Base-by-base conservation (phyloP, 35 echinoderm and acorn worm genomes). In the Stichopus chloronotus region DNA sequence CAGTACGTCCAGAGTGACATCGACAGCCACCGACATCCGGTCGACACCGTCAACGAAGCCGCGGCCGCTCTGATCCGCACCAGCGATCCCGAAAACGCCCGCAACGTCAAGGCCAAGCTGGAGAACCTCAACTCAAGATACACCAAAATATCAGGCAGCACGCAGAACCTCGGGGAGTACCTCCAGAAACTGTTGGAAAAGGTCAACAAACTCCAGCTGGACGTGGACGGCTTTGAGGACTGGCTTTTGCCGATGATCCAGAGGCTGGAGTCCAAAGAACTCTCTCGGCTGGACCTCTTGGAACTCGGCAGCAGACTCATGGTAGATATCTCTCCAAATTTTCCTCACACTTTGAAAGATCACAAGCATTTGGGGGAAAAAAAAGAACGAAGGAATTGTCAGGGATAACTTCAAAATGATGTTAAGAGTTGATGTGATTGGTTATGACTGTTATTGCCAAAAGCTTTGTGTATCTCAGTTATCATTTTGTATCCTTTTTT, bases 231-330 rank as follows among this genome's bases (percentile, higher is more conserved):
- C 58, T 94, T 99, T 72, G 97, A 99, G 65, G 97, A 99, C 59
- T 99, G 97, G 97, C 91, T 99, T 4, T 56, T 99, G 54, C 97
- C 97, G 17, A 95, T 95, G 88, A 95, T 99, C 25, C 95, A 96
- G 16, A 92, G 83, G 65, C 63, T 99, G 81, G 95, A 96, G 21
- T 92, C 97, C 14, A 95, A 91, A 78, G 97, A 99, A 30, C 94
- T 99, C 23, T 83, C 86, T 17, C 87, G 93, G 57, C 95, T 99
- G 93, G 97, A 96, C 25, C 78, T 99, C 0, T 91, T 99, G 55
- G 95, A 99, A 78, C 92, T 99, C 23, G 97, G 97, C 21, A 96
- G 93, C 56, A 91, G 58, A 63, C 84, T 99, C 6, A 93, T 99
- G 95, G 97, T 99, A 87, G 95, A 76, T 83, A 74, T 22, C 17